Conservation (phyloP, 2,113 vertebrate genomes). For the Hemiscyllium ocellatum region DNA sequence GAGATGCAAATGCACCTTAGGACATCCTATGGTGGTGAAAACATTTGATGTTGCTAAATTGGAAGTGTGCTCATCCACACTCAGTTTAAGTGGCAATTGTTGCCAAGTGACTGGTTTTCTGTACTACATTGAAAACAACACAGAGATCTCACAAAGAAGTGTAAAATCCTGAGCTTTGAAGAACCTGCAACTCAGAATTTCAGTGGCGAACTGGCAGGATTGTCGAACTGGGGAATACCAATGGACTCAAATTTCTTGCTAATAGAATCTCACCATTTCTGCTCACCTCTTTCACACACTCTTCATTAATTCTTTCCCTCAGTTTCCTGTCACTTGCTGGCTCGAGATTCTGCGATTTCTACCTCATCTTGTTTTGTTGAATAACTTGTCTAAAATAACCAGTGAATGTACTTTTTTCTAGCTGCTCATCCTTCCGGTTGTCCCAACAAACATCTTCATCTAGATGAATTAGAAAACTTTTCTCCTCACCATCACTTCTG, state of each 20-base stretch:
- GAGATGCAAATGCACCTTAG: neutral
- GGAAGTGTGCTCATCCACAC: neutral
- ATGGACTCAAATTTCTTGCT: conserved; percentile 89
- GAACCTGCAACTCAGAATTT: conserved; percentile 47
- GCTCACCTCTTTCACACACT: conserved; percentile 59
- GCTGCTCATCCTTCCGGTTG: conserved; percentile 76
- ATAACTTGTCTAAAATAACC: conserved; percentile 89
- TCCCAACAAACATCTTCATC: conserved; percentile 78
- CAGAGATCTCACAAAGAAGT: neutral
- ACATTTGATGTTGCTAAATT: neutral
- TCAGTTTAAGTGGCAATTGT: neutral
- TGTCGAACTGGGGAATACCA: conserved; percentile 76
- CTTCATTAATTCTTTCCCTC: conserved; percentile 66
- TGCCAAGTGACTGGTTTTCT: neutral
- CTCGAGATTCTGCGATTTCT: conserved; percentile 69
- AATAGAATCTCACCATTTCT: conserved; percentile 74
- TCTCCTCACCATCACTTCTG: conserved; percentile 56
- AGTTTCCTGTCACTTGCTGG: conserved; percentile 60
- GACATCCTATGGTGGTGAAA: neutral
- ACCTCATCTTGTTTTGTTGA: conserved; percentile 80
- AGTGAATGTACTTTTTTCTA: conserved; percentile 80
- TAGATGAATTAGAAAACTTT: conserved; percentile 64
- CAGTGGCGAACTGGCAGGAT: conserved; percentile 75
- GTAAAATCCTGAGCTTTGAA: neutral
- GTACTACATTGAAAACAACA: neutral